phyloP scores from a whole-genome alignment of 2,888 invertebrate genomes.

The Cosmopolites sordidus region DNA sequence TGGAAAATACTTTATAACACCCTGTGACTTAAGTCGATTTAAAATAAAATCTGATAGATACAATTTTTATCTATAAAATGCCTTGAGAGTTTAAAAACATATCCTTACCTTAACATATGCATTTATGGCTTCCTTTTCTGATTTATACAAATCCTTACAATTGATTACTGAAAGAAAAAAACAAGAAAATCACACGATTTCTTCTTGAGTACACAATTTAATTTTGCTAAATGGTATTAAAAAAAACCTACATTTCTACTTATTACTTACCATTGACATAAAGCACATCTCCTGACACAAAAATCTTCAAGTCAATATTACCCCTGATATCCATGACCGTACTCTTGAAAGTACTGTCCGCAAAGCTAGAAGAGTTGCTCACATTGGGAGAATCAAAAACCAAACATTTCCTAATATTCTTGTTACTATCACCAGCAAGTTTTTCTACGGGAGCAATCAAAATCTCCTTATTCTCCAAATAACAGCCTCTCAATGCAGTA shows the following conservation, averaged over 20 bases:
- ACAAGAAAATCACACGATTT: too few species aligned
- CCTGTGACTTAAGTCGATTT: too few species aligned
- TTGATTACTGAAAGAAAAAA: conserved; percentile 70
- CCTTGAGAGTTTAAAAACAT: too few species aligned
- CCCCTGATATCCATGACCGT: conserved; percentile 39
- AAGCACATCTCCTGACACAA: conserved; percentile 40
- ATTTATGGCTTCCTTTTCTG: conserved; percentile 66
- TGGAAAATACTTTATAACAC: too few species aligned
- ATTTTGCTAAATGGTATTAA: too few species aligned
- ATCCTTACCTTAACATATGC: conserved; percentile 74
- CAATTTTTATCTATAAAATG: too few species aligned
- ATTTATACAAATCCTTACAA: conserved; percentile 68
- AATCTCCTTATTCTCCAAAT: conserved; percentile 34
- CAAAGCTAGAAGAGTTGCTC: conserved; percentile 31
- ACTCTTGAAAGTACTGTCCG: conserved; percentile 34
- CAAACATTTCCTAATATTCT: conserved; percentile 46
- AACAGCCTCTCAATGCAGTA: conserved; percentile 34
- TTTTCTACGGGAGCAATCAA: conserved; percentile 5
- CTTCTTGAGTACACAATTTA: too few species aligned
- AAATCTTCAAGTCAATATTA: conserved; percentile 45
- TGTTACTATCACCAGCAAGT: conserved; percentile 6
- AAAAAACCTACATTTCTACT: too few species aligned
- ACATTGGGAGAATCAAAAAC: conserved; percentile 44
- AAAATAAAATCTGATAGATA: too few species aligned
- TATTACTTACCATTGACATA: conserved; percentile 47